Evolutionary conservation across 2,797 vertebrate species (phyloP), one percentile per base, ranked within the genome.

Genomic region (Mormyrops boulengeri): DNA sequence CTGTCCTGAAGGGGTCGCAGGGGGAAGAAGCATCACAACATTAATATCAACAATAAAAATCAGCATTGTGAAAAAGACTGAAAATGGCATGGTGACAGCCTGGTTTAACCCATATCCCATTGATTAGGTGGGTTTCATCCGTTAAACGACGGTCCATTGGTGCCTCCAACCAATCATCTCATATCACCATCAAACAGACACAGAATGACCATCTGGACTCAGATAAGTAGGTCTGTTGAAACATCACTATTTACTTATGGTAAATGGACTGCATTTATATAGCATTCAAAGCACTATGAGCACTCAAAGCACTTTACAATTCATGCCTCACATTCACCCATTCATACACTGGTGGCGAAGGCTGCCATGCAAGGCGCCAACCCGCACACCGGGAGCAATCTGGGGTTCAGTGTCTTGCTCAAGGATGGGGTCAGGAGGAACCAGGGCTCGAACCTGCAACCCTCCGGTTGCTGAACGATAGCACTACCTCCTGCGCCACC

Each of bases 1-100:
- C 90, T 95, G 95, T 89, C 95, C 94, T 95, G 89, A 91, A 66
- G 77, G 44, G 88, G 87, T 12, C 34, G 84, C 47, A 89, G 50
- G 89, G 77, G 90, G 26, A 49, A 88, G 85, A 93, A n/a, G 92
- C 91, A 91, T 90, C 89, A 1, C 6, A 90, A 2, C 38, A 49
- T 84, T 91, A 89, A 69, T 7, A 89, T 52, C 1, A 90, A 91
- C 89, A 73, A 73, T 12, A 26, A n/a, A 62, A 88, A 44, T 22
- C 17, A 34, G 73, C 66, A n/a, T 17, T 8, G 53, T 11, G 17
- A 88, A 44, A 3, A 22, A 19, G 19, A 77, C 50, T 3, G 22
- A 26, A 2, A n/a, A 6, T 52, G 57, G 44, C 0, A 85, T 0
- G 8, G 19, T 41, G 38, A 80, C 73, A 41, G 73, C 73, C 38